Evolutionary conservation across 2,888 invertebrate species (phyloP).

Genomic region (Blomia tropicalis): DNA sequence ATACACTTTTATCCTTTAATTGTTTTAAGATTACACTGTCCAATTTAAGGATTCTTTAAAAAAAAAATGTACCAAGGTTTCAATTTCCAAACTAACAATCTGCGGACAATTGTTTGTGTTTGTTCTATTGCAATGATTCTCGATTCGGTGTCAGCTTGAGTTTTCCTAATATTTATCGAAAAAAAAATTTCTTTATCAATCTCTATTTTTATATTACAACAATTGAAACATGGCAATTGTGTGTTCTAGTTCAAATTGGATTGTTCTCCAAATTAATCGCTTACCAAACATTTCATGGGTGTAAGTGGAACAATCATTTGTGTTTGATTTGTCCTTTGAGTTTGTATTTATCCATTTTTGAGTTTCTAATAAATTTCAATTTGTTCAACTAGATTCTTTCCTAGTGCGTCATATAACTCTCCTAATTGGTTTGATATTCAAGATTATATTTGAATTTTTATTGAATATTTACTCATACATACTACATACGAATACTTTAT

Average conservation of each 20-base stretch:
- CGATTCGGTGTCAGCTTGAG: slow-evolving; percentile 7
- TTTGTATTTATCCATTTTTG: not conserved
- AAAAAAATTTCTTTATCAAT: too few species aligned
- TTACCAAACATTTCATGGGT: not conserved
- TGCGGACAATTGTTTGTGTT: not conserved
- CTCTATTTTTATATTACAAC: not conserved
- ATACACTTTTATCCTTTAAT: not conserved
- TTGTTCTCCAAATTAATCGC: not conserved
- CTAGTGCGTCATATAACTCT: not conserved
- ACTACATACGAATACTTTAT: not conserved
- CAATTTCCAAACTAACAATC: too few species aligned
- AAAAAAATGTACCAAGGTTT: too few species aligned
- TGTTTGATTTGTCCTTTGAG: not conserved
- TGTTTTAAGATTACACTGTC: not conserved
- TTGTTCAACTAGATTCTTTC: not conserved
- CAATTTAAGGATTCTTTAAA: too few species aligned
- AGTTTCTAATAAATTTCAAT: not conserved
- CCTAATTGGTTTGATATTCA: too few species aligned
- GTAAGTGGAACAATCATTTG: not conserved
- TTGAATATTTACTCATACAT: not conserved
- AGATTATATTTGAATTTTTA: not conserved
- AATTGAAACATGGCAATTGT: not conserved
- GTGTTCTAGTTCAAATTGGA: slow-evolving; percentile 1
- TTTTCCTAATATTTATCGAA: too few species aligned
- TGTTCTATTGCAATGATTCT: not conserved